A percentile compares a stretch with the other conserved stretches of the same genome.
Conservation (phyloP, 2,797 vertebrate genomes). For the Discoglossus pictus region DNA sequence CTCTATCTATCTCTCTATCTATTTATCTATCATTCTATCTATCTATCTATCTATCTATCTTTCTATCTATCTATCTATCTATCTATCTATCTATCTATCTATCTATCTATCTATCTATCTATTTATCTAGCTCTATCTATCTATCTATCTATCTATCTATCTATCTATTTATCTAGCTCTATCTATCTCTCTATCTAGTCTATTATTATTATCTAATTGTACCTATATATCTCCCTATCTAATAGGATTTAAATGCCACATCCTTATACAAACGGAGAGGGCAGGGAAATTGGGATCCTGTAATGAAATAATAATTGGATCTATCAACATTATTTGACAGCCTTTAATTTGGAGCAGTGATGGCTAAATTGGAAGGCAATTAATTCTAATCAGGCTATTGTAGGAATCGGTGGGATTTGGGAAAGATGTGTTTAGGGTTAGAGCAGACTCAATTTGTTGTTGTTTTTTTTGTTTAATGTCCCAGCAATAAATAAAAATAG, state of each 20-base stretch:
- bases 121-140: too few species aligned
- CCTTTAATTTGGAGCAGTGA: conserved; percentile 45
- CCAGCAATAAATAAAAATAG: too few species aligned
- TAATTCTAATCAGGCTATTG: conserved; percentile 48
- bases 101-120: too few species aligned
- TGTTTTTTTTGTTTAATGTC: too few species aligned
- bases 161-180: neutral
- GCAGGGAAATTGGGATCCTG: conserved; percentile 48
- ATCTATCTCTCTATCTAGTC: neutral
- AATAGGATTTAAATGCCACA: conserved; percentile 19
- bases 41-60: too few species aligned
- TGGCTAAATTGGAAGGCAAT: conserved; percentile 50
- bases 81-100: too few species aligned
- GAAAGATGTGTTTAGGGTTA: too few species aligned
- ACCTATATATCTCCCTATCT: conserved; percentile 20
- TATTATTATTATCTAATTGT: neutral
- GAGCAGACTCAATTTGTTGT: too few species aligned
- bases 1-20: too few species aligned
- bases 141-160: too few species aligned
- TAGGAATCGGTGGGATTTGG: conserved; percentile 21
- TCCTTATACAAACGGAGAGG: conserved; percentile 37
- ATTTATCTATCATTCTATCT: too few species aligned
- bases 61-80: too few species aligned
- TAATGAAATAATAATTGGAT: conserved; percentile 54
- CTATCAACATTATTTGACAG: conserved; percentile 52